Conservation (phyloP, 2,113 vertebrate genomes). For the Rissa tridactyla region DNA sequence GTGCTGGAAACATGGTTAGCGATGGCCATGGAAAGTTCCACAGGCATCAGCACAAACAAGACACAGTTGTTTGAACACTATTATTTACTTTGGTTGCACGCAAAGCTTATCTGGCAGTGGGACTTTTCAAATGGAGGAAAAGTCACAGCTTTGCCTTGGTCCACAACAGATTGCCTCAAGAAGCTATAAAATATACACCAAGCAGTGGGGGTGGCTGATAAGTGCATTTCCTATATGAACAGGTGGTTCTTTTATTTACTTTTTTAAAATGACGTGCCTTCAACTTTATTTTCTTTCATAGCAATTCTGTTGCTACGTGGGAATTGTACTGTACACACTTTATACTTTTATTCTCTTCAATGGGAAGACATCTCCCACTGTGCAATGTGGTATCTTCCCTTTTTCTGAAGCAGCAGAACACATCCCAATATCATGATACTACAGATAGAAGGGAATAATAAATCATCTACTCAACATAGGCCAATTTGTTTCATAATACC, state of each 20-base stretch:
- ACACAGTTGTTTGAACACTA: constrained; percentile 2
- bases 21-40: constrained; percentile 20
- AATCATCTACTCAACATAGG: background rate
- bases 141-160: background rate
- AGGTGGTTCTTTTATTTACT: background rate
- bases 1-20: background rate
- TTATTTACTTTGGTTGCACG: background rate
- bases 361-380: background rate
- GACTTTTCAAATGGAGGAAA: background rate
- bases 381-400: accelerated
- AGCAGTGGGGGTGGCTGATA: background rate
- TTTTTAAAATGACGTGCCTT: background rate
- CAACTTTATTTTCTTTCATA: background rate
- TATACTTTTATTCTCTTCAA: background rate
- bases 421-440: background rate
- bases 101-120: background rate
- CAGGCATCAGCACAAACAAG: background rate
- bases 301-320: background rate
- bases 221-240: background rate
- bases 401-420: background rate
- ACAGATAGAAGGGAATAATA: background rate
- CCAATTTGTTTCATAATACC: background rate
- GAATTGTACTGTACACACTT: background rate
- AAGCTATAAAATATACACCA: background rate
- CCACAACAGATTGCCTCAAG: background rate